Conservation (phyloP, 2,888 invertebrate genomes). For the Xestia xanthographa region DNA sequence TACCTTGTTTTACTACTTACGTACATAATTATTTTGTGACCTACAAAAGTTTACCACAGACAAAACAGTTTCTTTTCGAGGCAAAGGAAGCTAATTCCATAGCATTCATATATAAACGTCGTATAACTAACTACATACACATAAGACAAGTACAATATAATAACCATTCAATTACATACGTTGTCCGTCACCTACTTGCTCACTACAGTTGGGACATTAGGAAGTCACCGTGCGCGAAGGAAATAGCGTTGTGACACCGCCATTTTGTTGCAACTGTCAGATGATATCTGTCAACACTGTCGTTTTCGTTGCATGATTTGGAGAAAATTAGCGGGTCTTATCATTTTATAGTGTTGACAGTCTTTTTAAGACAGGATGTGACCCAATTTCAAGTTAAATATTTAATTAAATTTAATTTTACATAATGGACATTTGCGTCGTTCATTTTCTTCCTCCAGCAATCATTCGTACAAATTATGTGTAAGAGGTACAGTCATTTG, state of each 20-base stretch:
- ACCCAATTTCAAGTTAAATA: not conserved
- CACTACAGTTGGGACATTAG: conserved; percentile 78
- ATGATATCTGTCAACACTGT: conserved; percentile 56
- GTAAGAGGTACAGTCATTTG: not conserved
- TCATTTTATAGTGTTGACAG: not conserved
- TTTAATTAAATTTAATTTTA: too few species aligned
- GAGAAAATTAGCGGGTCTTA: not conserved
- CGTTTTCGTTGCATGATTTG: conserved; percentile 16
- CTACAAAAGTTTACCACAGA: not conserved
- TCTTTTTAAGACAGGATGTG: not conserved
- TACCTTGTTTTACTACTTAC: not conserved
- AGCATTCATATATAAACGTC: conserved; percentile 15
- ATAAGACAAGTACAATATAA: conserved; percentile 36
- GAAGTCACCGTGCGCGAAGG: conserved; percentile 70
- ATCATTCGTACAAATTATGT: conserved; percentile 7
- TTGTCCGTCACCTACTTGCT: conserved; percentile 81
- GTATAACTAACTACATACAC: conserved; percentile 31
- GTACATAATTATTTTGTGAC: not conserved
- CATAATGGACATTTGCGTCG: too few species aligned
- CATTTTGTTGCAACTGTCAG: conserved; percentile 57
- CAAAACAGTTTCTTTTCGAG: not conserved
- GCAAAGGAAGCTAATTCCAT: conserved; percentile 23
- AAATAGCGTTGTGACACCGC: conserved; percentile 62
- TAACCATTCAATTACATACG: conserved; percentile 65
- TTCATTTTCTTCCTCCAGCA: not conserved